phyloP scores from a whole-genome alignment of 2,113 vertebrate genomes.

The Austrofundulus limnaeus region DNA sequence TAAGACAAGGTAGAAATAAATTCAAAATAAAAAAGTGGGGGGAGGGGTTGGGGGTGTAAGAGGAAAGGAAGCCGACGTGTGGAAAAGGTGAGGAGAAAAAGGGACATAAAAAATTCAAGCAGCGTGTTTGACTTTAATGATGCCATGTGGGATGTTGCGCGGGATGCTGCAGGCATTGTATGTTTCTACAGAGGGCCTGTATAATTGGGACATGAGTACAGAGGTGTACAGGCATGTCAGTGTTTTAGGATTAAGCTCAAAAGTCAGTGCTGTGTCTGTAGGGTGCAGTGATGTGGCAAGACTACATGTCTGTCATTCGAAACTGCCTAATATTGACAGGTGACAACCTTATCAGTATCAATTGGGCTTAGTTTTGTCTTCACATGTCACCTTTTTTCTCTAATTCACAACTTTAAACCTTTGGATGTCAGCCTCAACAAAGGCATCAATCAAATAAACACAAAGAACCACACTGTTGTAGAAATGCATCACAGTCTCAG shows the following conservation, averaged over 20 bases:
- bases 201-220: slow-evolving; percentile 67
- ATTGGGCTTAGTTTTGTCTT: slow-evolving; percentile 14
- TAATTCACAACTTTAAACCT: too few species aligned
- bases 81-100: slow-evolving; percentile 39
- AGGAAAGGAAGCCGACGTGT: slow-evolving; percentile 30
- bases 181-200: slow-evolving; percentile 54
- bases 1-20: slow-evolving; percentile 21
- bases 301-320: slow-evolving; percentile 42
- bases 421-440: slow-evolving; percentile 25
- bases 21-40: slow-evolving; percentile 14
- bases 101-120: slow-evolving; percentile 65
- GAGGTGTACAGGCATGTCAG: slow-evolving; percentile 52
- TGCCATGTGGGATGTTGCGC: slow-evolving; percentile 68
- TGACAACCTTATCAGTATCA: slow-evolving; percentile 34
- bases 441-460: slow-evolving; percentile 51
- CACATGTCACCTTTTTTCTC: slow-evolving; percentile 6
- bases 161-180: slow-evolving; percentile 61
- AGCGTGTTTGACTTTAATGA: slow-evolving; percentile 77
- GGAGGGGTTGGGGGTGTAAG: not conserved
- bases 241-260: slow-evolving; percentile 59
- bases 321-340: slow-evolving; percentile 31
- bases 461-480: slow-evolving; percentile 38
- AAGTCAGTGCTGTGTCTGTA: slow-evolving; percentile 25
- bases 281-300: slow-evolving; percentile 11
- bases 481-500: slow-evolving; percentile 57